phyloP scores from a whole-genome alignment of 2,797 vertebrate genomes.

The Phaenicophaeus curvirostris region DNA sequence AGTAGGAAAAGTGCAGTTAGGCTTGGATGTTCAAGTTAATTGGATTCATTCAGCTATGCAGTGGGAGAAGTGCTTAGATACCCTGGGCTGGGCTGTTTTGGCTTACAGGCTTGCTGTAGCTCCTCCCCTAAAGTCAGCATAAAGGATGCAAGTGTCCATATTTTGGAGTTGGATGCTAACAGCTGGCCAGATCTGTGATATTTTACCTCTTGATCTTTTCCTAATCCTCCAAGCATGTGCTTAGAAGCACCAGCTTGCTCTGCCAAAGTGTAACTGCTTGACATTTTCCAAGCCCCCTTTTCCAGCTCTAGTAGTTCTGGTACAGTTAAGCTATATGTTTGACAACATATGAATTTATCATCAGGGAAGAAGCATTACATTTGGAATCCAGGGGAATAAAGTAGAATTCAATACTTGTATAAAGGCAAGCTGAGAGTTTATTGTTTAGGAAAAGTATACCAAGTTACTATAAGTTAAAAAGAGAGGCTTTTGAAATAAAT shows the following conservation, averaged over 20 bases:
- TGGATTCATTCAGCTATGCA: background rate
- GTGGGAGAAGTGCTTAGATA: background rate
- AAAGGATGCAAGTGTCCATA: background rate
- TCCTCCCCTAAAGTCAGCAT: background rate
- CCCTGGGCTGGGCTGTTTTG: background rate
- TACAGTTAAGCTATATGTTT: constrained; percentile 38
- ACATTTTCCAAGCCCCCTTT: constrained; percentile 11
- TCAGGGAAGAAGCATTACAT: background rate
- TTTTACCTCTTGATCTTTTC: constrained; percentile 57
- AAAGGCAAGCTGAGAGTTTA: background rate
- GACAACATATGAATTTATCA: constrained; percentile 21
- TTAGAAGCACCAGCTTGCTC: constrained; percentile 23
- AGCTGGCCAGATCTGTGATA: constrained; percentile 48
- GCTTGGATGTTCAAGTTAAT: background rate
- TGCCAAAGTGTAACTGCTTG: constrained; percentile 30
- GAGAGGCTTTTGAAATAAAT: background rate
- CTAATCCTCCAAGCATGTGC: constrained; percentile 9
- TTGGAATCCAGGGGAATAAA: constrained; percentile 5
- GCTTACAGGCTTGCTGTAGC: background rate
- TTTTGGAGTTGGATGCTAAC: background rate
- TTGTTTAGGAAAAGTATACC: background rate
- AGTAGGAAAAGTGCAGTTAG: background rate
- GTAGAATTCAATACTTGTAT: background rate
- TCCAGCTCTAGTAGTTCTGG: constrained; percentile 7
- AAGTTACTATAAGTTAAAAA: background rate